Conservation (phyloP, 2,888 invertebrate species). For the Saturnia japonica region DNA sequence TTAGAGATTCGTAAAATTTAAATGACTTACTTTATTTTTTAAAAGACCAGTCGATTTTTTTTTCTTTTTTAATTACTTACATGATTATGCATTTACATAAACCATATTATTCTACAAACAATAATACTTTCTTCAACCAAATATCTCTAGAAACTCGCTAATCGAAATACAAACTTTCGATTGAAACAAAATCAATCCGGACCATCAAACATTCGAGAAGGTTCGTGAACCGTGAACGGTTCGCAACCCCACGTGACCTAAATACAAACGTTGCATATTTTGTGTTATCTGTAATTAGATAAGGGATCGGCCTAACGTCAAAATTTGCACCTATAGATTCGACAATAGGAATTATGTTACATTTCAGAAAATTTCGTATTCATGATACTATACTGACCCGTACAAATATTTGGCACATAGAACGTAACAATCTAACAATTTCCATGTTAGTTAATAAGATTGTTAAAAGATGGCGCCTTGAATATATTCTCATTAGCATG, state of each 20-base stretch:
- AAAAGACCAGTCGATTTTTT: not conserved
- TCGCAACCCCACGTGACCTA: slow-evolving; percentile 16
- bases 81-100: not conserved
- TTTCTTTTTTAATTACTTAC: not conserved
- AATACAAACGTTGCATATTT: slow-evolving; percentile 10
- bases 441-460: too few relatives aligned
- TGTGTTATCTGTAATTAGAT: not conserved
- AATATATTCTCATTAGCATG: too few relatives aligned
- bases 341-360: not conserved
- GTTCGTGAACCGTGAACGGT: slow-evolving; percentile 11
- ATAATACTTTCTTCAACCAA: slow-evolving; percentile 31
- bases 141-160: not conserved
- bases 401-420: too few relatives aligned
- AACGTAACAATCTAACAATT: too few relatives aligned
- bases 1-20: not conserved
- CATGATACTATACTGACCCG: too few relatives aligned
- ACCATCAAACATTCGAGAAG: not conserved
- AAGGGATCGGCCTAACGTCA: not conserved
- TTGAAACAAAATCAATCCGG: not conserved
- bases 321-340: not conserved
- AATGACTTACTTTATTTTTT: not conserved
- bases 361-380: not conserved
- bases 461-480: too few relatives aligned
- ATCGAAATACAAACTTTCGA: not conserved
- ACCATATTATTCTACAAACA: not conserved